These are phyloP conservation scores for Molossus molossus DNA, from an alignment of 2,797 vertebrate genomes.

Conservation along the genomic window DNA sequence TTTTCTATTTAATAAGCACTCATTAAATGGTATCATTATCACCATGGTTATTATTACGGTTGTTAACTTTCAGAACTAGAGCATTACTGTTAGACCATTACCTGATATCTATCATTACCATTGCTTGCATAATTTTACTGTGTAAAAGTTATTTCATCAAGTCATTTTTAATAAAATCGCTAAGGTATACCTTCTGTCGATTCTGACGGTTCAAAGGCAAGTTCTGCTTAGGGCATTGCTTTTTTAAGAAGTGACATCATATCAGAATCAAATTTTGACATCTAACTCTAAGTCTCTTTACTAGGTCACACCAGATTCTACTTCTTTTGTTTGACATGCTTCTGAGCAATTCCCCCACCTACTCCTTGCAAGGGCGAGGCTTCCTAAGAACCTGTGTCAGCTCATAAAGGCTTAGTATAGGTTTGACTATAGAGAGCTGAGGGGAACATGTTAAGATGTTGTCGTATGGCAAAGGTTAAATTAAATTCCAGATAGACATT, in stretches of 20 bases:
- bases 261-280: background rate
- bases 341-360: background rate
- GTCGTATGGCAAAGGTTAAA: background rate
- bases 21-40: background rate
- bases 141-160: background rate
- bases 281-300: background rate
- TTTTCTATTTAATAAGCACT: background rate
- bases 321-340: background rate
- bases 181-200: background rate
- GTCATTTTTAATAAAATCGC: background rate
- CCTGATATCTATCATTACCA: background rate
- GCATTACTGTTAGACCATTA: background rate
- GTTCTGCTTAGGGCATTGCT: background rate
- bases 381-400: background rate
- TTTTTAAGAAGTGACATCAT: background rate
- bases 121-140: background rate
- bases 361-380: background rate
- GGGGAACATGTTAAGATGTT: background rate
- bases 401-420: background rate
- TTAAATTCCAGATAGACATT: background rate
- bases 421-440: background rate
- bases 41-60: background rate
- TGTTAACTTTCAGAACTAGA: conserved; percentile 5
- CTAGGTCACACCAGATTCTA: background rate
- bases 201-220: background rate